phyloP scores from a whole-genome alignment of 2,113 vertebrate species.

The Chitala chitala region DNA sequence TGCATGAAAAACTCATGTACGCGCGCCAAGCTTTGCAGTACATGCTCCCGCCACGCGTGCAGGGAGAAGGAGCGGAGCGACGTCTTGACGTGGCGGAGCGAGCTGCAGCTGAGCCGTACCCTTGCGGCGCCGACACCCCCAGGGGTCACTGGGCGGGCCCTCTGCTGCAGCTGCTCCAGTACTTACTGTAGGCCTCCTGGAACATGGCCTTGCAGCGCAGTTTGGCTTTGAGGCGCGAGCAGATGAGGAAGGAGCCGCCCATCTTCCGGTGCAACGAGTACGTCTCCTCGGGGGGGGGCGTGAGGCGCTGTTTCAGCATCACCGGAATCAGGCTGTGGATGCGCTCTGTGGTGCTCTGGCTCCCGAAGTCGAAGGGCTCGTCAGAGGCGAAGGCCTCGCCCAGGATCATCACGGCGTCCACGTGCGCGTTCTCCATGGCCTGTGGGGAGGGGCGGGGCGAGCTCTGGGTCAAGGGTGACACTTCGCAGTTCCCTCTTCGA shows the following conservation, averaged over 20 bases:
- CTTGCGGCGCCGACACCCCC: no score
- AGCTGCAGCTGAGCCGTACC: no score
- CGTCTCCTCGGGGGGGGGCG: slow-evolving; percentile 72
- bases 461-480: neutral
- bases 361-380: slow-evolving; percentile 53
- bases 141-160: neutral
- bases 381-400: slow-evolving; percentile 49
- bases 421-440: slow-evolving; percentile 45
- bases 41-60: no score
- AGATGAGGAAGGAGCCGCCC: slow-evolving; percentile 78
- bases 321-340: slow-evolving; percentile 57
- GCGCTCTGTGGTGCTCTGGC: slow-evolving; percentile 52
- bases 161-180: slow-evolving; percentile 41
- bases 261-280: slow-evolving; percentile 79
- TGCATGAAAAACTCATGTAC: no score
- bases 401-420: slow-evolving; percentile 55
- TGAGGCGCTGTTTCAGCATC: slow-evolving; percentile 63
- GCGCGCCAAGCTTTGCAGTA: no score
- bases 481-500: neutral
- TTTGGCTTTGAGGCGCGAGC: slow-evolving; percentile 71
- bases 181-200: slow-evolving; percentile 66
- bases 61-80: no score
- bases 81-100: no score
- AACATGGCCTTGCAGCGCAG: slow-evolving; percentile 74
- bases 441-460: neutral